These are phyloP conservation scores for Neomonachus schauinslandi DNA, from an alignment of 2,113 vertebrate species.

Conservation along the genomic window DNA sequence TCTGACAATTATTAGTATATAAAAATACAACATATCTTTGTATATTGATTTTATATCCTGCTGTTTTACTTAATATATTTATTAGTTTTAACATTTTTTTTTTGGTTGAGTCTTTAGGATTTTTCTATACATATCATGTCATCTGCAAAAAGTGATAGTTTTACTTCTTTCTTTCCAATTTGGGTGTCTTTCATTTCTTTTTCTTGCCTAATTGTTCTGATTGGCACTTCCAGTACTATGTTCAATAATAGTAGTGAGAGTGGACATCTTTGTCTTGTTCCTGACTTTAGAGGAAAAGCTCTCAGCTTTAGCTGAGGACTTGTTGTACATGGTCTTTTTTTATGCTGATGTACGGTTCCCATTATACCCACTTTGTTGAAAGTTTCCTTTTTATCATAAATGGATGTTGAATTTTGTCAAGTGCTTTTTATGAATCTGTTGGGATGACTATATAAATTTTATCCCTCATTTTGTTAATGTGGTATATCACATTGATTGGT, in stretches of 20 bases:
- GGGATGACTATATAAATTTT: neutral
- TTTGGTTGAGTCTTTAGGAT: neutral
- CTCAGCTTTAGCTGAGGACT: neutral
- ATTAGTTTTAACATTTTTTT: neutral
- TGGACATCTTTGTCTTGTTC: neutral
- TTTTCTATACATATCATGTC: neutral
- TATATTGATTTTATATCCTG: neutral
- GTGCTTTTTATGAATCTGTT: neutral
- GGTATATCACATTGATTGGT: neutral
- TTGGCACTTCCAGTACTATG: neutral
- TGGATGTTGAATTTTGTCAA: neutral
- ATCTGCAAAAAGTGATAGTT: neutral
- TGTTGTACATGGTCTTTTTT: neutral
- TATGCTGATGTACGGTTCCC: neutral
- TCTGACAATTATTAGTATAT: neutral
- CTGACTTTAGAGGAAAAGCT: neutral
- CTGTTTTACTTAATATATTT: neutral
- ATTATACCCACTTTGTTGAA: neutral
- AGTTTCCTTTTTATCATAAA: neutral
- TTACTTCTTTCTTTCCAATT: neutral
- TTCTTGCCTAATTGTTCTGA: neutral
- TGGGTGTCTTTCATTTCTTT: neutral
- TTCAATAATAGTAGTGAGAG: neutral
- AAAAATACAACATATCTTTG: neutral
- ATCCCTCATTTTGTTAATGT: neutral